Percentiles rank a stretch among this genome's conserved stretches.
These are phyloP conservation scores for Mus minutoides DNA, from an alignment of 2,797 vertebrate genomes.

Conservation along the genomic window DNA sequence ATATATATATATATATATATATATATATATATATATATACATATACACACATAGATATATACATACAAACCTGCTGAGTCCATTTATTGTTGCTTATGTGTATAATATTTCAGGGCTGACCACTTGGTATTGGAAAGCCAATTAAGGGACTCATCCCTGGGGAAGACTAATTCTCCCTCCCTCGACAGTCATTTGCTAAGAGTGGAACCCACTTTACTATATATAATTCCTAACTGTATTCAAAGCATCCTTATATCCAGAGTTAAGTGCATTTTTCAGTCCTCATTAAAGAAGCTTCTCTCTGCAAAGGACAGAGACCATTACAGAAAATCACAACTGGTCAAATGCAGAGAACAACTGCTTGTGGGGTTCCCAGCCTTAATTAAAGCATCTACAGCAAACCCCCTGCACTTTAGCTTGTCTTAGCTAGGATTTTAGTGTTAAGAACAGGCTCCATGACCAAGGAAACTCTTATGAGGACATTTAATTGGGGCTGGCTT, in stretches of 20 bases:
- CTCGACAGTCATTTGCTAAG: neutral
- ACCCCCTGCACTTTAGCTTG: neutral
- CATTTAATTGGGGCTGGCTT: too few relatives aligned
- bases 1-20: neutral
- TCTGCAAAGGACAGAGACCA: neutral
- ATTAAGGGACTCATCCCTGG: neutral
- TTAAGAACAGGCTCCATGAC: neutral
- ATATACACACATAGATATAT: neutral
- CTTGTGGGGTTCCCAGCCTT: neutral
- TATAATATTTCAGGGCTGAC: too few relatives aligned
- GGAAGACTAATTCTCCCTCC: neutral
- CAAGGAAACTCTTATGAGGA: too few relatives aligned
- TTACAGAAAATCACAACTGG: neutral
- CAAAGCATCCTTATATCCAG: neutral
- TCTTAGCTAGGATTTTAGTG: too few relatives aligned
- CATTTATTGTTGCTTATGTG: neutral
- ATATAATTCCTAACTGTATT: neutral
- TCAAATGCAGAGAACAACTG: neutral
- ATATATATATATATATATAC: too few relatives aligned
- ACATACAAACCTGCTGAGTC: neutral
- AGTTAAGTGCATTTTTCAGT: neutral
- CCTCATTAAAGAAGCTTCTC: neutral
- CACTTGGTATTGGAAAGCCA: neutral
- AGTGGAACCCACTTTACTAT: neutral
- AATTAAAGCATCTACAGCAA: neutral